Base-by-base conservation (phyloP, 2,797 vertebrate species). In the Erethizon dorsatum region DNA sequence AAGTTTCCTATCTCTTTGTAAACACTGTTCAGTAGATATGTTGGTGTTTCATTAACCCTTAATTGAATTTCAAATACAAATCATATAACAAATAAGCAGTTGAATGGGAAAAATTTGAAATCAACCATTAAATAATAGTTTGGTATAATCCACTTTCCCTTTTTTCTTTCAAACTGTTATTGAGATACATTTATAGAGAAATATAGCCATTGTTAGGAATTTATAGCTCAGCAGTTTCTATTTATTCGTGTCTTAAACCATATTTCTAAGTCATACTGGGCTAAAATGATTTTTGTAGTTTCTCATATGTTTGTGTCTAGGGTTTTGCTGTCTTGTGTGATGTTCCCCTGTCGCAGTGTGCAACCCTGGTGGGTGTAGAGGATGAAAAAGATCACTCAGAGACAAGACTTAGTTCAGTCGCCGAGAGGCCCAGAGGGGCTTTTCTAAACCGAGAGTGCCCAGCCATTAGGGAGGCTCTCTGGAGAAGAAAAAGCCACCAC, bases 141-240 rank as follows among this genome's bases (percentile, higher is more conserved):
- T 82, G 37, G 41, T 83, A 59, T 47, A 88, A 75, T 67, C 59
- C n/a, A 67, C n/a, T 82, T 93, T 88, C 93, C 47, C 41, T 80
- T 73, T 91, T 90, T 77, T 54, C 78, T 59, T 75, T 90, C 85
- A 93, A 77, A 86, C 11, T 93, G 41, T 33, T 85, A 83, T 82
- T 65, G 54, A 95, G 54, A 73, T 71, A 88, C 4, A 83, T 57
- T 90, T 88, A 47, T 86, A 83, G 83, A 52, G 83, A 97, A 83
- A 75, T 83, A 82, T 75, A 84, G 85, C 45, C 5, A 41, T 78
- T 75, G 22, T 67, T 91, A 80, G 56, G 75, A 90, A 96, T 89
- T 87, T 75, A 91, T 92, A 93, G 47, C 28, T 94, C 95, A 83
- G 75, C 14, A 45, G 31, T 92, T 94, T 50, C n/a, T 95, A 57